Evolutionary conservation across 2,888 invertebrate genomes (phyloP).

Genomic region (Trichopoda pennipes): DNA sequence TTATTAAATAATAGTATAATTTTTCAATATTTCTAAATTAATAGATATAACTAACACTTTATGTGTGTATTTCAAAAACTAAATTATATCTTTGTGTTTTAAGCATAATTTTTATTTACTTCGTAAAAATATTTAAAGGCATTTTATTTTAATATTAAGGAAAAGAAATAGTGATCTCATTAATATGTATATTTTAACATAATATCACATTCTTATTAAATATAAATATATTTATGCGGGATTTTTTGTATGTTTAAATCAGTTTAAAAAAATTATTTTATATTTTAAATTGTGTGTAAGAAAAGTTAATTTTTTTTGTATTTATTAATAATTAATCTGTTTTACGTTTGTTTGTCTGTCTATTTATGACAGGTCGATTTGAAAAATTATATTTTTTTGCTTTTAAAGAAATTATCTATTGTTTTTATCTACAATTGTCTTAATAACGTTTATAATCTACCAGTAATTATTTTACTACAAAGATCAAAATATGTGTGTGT

Average conservation of each 20-base stretch:
- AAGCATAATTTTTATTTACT: not conserved
- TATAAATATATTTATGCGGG: slow-evolving; percentile 55
- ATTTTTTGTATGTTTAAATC: slow-evolving; percentile 31
- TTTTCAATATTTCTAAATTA: not conserved
- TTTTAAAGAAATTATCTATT: too few relatives aligned
- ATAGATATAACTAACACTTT: not conserved
- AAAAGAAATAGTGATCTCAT: slow-evolving; percentile 67
- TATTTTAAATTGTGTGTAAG: slow-evolving; percentile 17
- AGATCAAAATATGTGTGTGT: too few relatives aligned
- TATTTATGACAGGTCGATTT: too few relatives aligned
- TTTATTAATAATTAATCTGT: too few relatives aligned
- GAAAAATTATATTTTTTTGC: too few relatives aligned
- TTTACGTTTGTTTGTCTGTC: too few relatives aligned
- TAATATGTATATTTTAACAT: slow-evolving; percentile 69
- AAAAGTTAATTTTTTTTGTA: slow-evolving; percentile 1
- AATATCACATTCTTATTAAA: slow-evolving; percentile 71
- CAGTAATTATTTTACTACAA: too few relatives aligned
- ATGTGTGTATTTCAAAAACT: not conserved
- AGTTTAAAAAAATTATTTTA: slow-evolving; percentile 48
- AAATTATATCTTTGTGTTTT: not conserved
- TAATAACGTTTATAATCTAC: too few relatives aligned
- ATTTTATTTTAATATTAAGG: slow-evolving; percentile 1
- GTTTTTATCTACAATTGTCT: too few relatives aligned
- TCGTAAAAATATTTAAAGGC: not conserved
- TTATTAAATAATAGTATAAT: not conserved